These are phyloP conservation scores for Pheosia gnoma DNA, from an alignment of 2,888 invertebrate species.

Conservation along the genomic window DNA sequence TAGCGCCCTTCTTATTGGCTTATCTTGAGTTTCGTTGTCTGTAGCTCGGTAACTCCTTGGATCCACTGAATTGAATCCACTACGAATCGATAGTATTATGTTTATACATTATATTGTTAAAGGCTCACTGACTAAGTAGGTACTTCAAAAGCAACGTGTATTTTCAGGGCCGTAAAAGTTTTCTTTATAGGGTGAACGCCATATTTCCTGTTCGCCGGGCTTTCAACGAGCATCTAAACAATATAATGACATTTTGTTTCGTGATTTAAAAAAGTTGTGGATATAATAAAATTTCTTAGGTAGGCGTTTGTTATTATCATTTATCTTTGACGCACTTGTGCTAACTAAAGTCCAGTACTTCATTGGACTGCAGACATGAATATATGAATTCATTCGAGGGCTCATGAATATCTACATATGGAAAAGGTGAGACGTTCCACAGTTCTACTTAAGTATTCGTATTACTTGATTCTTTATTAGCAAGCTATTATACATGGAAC, in stretches of 20 bases:
- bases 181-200: constrained; percentile 37
- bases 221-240: not conserved
- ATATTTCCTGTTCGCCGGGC: constrained; percentile 39
- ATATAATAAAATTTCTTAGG: no score
- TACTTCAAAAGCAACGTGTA: no score
- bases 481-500: constrained; percentile 7
- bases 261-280: not conserved
- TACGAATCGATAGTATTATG: no score
- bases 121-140: no score
- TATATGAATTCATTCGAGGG: not conserved
- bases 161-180: constrained; percentile 47
- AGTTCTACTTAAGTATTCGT: not conserved
- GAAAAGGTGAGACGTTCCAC: not conserved
- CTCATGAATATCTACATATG: not conserved
- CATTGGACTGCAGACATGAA: not conserved
- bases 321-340: not conserved
- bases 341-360: not conserved
- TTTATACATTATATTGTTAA: no score
- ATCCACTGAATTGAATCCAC: no score
- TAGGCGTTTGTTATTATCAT: not conserved
- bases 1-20: no score
- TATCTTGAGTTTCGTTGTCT: no score
- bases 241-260: not conserved
- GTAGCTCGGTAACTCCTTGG: no score
- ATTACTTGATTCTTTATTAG: not conserved